Percentiles rank a stretch among this genome's conserved stretches.
Evolutionary conservation across 1,140 invertebrate genomes (phyloP).

Genomic region (Scaptomyza hsui): DNA sequence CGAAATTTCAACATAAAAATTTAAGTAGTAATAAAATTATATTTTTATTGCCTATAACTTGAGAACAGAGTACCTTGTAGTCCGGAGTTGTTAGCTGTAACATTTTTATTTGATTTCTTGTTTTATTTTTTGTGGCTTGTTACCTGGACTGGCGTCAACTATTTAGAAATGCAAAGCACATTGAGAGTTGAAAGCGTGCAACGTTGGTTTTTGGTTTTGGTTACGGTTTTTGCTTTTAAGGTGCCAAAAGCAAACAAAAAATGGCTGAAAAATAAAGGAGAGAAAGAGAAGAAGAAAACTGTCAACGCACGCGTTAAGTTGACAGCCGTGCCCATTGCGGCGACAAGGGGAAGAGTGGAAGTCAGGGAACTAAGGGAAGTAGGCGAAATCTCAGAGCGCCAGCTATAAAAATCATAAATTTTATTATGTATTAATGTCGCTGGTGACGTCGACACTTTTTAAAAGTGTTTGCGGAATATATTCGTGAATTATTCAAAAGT

Average conservation of each 20-base stretch:
- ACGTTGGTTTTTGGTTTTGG: conserved; percentile 48
- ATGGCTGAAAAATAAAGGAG: conserved; percentile 7
- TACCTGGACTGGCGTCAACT: conserved; percentile 56
- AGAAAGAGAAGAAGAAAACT: conserved; percentile 28
- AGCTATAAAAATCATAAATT: conserved; percentile 76
- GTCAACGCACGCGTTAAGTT: conserved; percentile 64
- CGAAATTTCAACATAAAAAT: too few species aligned
- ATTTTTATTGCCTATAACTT: too few species aligned
- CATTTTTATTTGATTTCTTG: conserved; percentile 3
- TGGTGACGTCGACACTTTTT: conserved; percentile 18
- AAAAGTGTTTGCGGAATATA: conserved; percentile 17
- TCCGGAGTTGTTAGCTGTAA: background rate
- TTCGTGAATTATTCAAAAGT: conserved; percentile 56
- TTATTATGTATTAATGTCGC: conserved; percentile 56
- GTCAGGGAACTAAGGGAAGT: background rate
- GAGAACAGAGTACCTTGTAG: background rate
- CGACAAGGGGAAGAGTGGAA: too few species aligned
- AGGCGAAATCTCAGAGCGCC: conserved; percentile 54
- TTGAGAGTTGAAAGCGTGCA: conserved; percentile 70
- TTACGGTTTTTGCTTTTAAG: conserved; percentile 65
- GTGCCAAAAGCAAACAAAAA: conserved; percentile 54
- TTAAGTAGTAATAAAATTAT: too few species aligned
- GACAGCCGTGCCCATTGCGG: conserved; percentile 45
- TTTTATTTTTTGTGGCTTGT: conserved; percentile 9
- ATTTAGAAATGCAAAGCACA: conserved; percentile 78